Evolutionary conservation across 53 echinoderm and acorn worm genomes (phyloP), one percentile per base, ranked within the genome.

Genomic region (Echinometra lucunter): DNA sequence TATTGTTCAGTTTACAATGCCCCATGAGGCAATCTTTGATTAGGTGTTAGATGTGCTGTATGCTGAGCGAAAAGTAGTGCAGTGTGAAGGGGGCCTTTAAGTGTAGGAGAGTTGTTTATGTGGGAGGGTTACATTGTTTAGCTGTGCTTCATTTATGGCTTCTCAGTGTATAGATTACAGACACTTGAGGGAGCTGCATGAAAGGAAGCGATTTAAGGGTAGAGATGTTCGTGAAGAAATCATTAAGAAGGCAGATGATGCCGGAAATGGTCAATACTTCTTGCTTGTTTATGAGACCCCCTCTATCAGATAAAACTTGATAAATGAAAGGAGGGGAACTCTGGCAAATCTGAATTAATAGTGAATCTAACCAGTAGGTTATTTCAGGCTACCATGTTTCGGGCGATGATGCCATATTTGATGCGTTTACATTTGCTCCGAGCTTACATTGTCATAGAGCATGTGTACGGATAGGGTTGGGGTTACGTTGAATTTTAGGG

Each of bases 71-170:
- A 81, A 42, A 81, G 27, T 11, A 17, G 44, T 42, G 44, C 81
- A 45, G 85, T 85, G 21, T 49, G 47, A 85, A 85, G 2, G n/a
- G 45, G n/a, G 5, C 21, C 78, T 47, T 30, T 85, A 85, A 85
- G 85, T 85, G 85, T 17, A 47, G 45, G 12, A 89, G 89, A 89
- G 89, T 60, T 89, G 89, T 89, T 89, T 89, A 89, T 89, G 89
- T 57, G 58, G 37, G 89, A 89, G 89, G 89, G 89, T 58, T 89
- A 89, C 58, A 57, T 58, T 89, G 89, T 89, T 89, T 57, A 89
- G 89, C 89, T 60, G 89, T 89, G 89, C 89, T 89, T 89, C 89
- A 89, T 89, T 89, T 89, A 89, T 60, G 89, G 89, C 89, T 37
- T 89, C 89, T 57, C 85, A 49, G 45, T 85, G 49, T 85, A 85